phyloP scores from a whole-genome alignment of 2,888 invertebrate genomes.

The Unio delphinus region DNA sequence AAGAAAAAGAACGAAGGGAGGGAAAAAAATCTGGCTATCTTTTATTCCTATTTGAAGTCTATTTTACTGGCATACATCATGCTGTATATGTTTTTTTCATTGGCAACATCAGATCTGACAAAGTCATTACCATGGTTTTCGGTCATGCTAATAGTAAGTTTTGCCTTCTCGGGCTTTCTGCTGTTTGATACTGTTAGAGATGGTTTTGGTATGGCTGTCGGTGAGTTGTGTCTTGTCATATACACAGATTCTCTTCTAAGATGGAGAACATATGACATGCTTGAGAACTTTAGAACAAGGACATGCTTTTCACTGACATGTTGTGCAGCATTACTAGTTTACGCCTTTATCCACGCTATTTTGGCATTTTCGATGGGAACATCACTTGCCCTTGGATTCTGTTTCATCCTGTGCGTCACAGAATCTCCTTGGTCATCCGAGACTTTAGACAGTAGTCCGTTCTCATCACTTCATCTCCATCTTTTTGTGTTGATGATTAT shows the following conservation, averaged over 20 bases:
- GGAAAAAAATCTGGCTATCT: conserved; percentile 13
- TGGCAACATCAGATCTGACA: conserved; percentile 7
- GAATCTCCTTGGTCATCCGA: conserved; percentile 13
- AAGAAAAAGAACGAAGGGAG: conserved; percentile 11
- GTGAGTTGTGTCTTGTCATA: conserved; percentile 27
- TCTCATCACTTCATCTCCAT: conserved; percentile 19
- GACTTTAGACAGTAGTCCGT: conserved; percentile 4
- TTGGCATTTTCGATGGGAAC: conserved; percentile 32
- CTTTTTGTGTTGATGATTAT: conserved; percentile 19
- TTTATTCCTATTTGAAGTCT: conserved; percentile 33
- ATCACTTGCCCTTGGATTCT: conserved; percentile 35
- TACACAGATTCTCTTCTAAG: conserved; percentile 25
- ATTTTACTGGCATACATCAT: conserved; percentile 23
- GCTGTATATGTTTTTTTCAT: conserved; percentile 22
- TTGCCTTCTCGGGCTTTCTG: conserved; percentile 20
- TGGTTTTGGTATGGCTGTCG: conserved; percentile 42
- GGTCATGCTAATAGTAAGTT: conserved; percentile 15
- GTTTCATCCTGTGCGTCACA: conserved; percentile 27
- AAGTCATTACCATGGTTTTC: conserved; percentile 23
- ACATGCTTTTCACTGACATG: conserved; percentile 9
- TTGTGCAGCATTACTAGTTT: conserved; percentile 18
- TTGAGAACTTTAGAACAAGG: conserved; percentile 6
- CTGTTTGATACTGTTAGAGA: conserved; percentile 30
- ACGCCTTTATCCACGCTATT: conserved; percentile 17
- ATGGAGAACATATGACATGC: conserved; percentile 22